Base-by-base conservation (phyloP, 2,888 invertebrate species). In the Gasteruption jaculator region DNA sequence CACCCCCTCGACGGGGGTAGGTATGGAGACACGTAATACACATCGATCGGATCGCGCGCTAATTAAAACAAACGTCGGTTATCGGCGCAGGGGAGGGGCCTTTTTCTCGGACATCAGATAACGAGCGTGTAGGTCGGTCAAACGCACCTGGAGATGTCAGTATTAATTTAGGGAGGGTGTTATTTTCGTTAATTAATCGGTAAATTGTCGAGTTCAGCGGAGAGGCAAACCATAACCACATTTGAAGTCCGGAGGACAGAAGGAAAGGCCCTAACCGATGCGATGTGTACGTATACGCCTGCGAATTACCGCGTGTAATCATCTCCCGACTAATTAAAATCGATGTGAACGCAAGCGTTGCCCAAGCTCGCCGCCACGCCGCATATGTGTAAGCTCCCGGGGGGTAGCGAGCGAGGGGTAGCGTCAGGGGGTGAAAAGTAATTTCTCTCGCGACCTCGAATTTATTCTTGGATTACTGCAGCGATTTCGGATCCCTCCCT, bases 111-210 rank as follows among this genome's bases (percentile, higher is more conserved):
- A n/a, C n/a, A n/a, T n/a, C n/a, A n/a, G n/a, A n/a, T n/a, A n/a
- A n/a, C n/a, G n/a, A n/a, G n/a, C n/a, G n/a, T n/a, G n/a, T n/a
- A n/a, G n/a, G n/a, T n/a, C n/a, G n/a, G n/a, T n/a, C n/a, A n/a
- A n/a, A n/a, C n/a, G n/a, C 50, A 50, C 49, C 45, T 48, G 49
- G 56, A 50, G 57, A 56, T 53, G 45, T 45, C 43, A 49, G 54
- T 60, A 58, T 60, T 61, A 60, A 60, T 63, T 61, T 58, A 58
- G 54, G 58, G 54, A 56, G 53, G 57, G 58, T 54, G 58, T 60
- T 60, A 68, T 67, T 66, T 65, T 65, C 66, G 60, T 64, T 66
- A 68, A 68, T 67, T 68, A 68, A 68, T 67, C 66, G 65, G 65
- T 62, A 61, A 66, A 69, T 67, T 58, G 64, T 60, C 60, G 54